Evolutionary conservation across 2,797 vertebrate genomes (phyloP), one percentile per base, ranked within the genome.

Genomic region (Holocentrus rufus): DNA sequence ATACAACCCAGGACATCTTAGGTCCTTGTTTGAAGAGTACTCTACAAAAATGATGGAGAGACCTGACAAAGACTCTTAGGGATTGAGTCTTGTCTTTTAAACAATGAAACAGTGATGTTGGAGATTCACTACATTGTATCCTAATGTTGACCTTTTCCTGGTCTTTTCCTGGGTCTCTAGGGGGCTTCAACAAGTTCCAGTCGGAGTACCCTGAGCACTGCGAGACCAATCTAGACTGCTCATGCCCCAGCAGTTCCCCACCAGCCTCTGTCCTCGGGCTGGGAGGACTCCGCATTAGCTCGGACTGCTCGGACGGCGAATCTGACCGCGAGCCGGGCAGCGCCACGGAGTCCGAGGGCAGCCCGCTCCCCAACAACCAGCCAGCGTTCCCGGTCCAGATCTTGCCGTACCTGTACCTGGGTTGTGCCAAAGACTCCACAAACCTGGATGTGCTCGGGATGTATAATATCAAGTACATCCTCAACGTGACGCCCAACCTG

Each of bases 331-430:
- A 99, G 57, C 97, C 96, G 2, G 95, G 95, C 93, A 99, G 97
- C 44, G 97, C 97, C 90, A 98, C 97, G 0, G 97, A 99, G 86
- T 98, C 96, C 0, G 97, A 99, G 0, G 97, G 97, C 64, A 99
- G 97, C 83, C 97, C 97, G 0, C 90, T 96, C 56, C 96, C 96
- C 3, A 96, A 85, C 90, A 97, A 96, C 93, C 97, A 98, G 87
- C 95, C 96, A 6, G 95, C 98, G n/a, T 99, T 99, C 88, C 97
- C 98, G 0, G 98, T 99, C 85, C 96, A 98, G 93, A 99, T 99
- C 87, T 91, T 99, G 74, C 98, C 98, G 11, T 99, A 98, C 90
- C 94, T 99, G 86, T 99, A 96, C 92, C 94, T 99, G 90, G 97
- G 97, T 92, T 99, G 97, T 82, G 97, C 97, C 94, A 98, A 98